These are phyloP conservation scores for Salmo trutta DNA, from an alignment of 2,797 vertebrate genomes.

Conservation along the genomic window DNA sequence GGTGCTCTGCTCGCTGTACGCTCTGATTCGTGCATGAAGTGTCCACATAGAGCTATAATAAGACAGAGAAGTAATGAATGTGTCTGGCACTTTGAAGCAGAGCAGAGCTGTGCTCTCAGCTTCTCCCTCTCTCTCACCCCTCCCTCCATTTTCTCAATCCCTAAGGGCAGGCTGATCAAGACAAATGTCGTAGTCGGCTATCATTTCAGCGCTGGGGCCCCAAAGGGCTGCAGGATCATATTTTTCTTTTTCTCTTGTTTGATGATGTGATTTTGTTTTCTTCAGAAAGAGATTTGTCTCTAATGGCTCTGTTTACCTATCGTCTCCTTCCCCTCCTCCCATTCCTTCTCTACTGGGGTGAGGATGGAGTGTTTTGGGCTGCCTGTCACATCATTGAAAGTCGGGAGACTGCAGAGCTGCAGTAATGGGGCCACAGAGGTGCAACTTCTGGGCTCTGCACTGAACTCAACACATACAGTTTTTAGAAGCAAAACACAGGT, in stretches of 20 bases:
- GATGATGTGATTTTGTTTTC: conserved; percentile 86
- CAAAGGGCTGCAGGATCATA: conserved; percentile 74
- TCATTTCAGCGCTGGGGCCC: conserved; percentile 72
- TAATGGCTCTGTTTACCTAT: conserved; percentile 82
- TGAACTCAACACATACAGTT: conserved; percentile 1
- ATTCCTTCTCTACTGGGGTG: conserved; percentile 55
- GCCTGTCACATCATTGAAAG: conserved; percentile 54
- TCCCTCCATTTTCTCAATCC: conserved; percentile 58
- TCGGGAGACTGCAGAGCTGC: conserved; percentile 48
- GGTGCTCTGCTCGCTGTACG: background rate
- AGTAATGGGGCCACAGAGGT: conserved; percentile 37
- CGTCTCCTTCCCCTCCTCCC: conserved; percentile 41
- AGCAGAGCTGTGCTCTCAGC: conserved; percentile 49
- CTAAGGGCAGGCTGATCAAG: conserved; percentile 80
- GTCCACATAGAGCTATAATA: conserved; percentile 21
- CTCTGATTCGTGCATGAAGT: conserved; percentile 32
- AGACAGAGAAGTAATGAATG: conserved; percentile 48
- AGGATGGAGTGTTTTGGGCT: conserved; percentile 64
- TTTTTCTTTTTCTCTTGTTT: conserved; percentile 83
- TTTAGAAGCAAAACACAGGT: background rate
- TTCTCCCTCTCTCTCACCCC: conserved; percentile 47
- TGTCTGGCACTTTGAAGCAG: conserved; percentile 34
- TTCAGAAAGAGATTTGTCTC: conserved; percentile 85
- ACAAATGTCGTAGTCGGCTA: conserved; percentile 81
- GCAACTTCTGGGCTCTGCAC: conserved; percentile 17